phyloP scores from a whole-genome alignment of 2,797 vertebrate species.

The Notamacropus eugenii region DNA sequence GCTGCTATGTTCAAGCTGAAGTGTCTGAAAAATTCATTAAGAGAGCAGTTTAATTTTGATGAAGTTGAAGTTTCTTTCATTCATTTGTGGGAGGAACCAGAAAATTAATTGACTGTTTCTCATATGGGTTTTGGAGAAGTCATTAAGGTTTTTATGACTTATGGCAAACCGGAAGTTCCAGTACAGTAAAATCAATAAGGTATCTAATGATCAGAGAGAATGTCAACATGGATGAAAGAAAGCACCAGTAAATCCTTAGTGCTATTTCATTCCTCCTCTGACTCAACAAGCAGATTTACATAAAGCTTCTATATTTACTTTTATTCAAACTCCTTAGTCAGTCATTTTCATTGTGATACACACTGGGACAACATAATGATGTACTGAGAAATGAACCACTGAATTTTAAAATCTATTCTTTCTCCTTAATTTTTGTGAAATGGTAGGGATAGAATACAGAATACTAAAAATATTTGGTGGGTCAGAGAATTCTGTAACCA shows the following conservation, averaged over 20 bases:
- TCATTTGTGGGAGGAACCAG: constrained; percentile 12
- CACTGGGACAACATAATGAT: constrained; percentile 60
- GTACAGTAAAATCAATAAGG: constrained; percentile 69
- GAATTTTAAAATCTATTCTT: constrained; percentile 71
- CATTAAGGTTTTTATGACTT: constrained; percentile 74
- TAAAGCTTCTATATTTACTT: constrained; percentile 75
- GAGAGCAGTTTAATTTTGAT: constrained; percentile 77
- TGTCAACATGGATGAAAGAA: constrained; percentile 62
- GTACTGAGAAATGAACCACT: constrained; percentile 66
- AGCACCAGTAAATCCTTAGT: constrained; percentile 52
- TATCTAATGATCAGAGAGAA: constrained; percentile 74
- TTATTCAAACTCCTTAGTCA: constrained; percentile 75
- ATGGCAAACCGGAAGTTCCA: constrained; percentile 77
- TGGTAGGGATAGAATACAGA: constrained; percentile 60
- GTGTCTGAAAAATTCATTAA: constrained; percentile 80
- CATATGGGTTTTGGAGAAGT: constrained; percentile 62
- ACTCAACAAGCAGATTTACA: constrained; percentile 64
- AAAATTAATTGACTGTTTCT: constrained; percentile 73
- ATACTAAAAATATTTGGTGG: constrained; percentile 53
- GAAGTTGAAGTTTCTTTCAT: constrained; percentile 55
- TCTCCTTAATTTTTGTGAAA: constrained; percentile 64
- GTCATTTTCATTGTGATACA: constrained; percentile 76
- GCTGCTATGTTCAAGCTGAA: constrained; percentile 69
- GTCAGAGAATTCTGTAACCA: constrained; percentile 21
- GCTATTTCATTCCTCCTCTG: constrained; percentile 46